Percentiles rank a stretch among this genome's conserved stretches.
Evolutionary conservation across 2,888 invertebrate genomes (phyloP).

Genomic region (Macaria liturata): DNA sequence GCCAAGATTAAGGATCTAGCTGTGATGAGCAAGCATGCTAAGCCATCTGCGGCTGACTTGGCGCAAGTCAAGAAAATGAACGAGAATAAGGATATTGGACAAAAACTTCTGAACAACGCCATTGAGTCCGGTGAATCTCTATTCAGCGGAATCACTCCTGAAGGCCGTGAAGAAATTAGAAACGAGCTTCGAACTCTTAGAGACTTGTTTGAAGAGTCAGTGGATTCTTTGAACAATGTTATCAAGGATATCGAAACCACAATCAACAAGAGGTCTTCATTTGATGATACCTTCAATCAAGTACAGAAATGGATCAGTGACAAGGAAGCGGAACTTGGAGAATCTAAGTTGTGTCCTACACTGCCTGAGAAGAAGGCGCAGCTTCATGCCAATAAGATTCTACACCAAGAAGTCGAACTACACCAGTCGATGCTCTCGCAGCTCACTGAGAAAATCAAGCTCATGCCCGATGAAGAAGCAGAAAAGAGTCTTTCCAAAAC

Average conservation of each 20-base stretch:
- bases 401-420: constrained; percentile 93
- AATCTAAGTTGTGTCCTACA: constrained; percentile 89
- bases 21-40: constrained; percentile 88
- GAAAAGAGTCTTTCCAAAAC: constrained; percentile 88
- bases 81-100: constrained; percentile 91
- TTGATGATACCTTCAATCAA: constrained; percentile 95
- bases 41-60: constrained; percentile 89
- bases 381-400: constrained; percentile 90
- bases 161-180: constrained; percentile 93
- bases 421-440: constrained; percentile 94
- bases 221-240: constrained; percentile 92
- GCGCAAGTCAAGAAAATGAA: constrained; percentile 89
- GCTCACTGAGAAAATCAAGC: constrained; percentile 91
- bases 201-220: constrained; percentile 91
- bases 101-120: constrained; percentile 89
- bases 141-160: constrained; percentile 93
- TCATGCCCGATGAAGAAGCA: constrained; percentile 91
- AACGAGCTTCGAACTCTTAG: constrained; percentile 91
- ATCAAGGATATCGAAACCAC: constrained; percentile 95
- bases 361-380: constrained; percentile 95
- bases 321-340: constrained; percentile 88
- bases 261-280: constrained; percentile 94
- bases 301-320: constrained; percentile 94
- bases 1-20: constrained; percentile 88
- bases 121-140: constrained; percentile 94